Evolutionary conservation across 2,797 vertebrate genomes (phyloP).

Genomic region (Eulemur albifrons): DNA sequence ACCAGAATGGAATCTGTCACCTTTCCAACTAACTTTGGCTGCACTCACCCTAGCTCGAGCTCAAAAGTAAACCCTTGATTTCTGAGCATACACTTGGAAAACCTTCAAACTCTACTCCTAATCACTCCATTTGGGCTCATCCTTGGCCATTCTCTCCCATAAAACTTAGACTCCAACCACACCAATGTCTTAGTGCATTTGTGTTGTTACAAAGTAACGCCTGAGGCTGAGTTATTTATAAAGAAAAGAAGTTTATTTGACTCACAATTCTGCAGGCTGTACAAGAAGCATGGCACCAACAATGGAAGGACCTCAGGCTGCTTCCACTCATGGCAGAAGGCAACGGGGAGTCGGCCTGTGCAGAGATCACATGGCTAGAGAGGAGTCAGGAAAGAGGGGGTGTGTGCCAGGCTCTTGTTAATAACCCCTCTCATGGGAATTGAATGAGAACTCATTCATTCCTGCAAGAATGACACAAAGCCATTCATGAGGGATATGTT

Average conservation of each 20-base stretch:
- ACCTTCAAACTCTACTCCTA: background rate
- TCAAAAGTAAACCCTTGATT: background rate
- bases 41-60: background rate
- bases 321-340: background rate
- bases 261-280: background rate
- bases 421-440: background rate
- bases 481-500: background rate
- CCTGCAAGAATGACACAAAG: background rate
- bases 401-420: background rate
- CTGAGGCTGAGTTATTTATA: background rate
- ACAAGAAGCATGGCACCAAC: background rate
- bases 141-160: background rate
- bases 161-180: background rate
- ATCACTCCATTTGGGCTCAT: rapidly evolving
- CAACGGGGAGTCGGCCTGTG: rapidly evolving
- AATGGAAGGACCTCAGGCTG: background rate
- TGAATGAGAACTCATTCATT: background rate
- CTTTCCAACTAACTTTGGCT: background rate
- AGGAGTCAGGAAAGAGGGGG: background rate
- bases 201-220: background rate
- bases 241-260: background rate
- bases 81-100: background rate
- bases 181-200: background rate
- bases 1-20: background rate
- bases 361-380: background rate